Base-by-base conservation (phyloP, 2,797 vertebrate genomes). In the Podarcis siculus region DNA sequence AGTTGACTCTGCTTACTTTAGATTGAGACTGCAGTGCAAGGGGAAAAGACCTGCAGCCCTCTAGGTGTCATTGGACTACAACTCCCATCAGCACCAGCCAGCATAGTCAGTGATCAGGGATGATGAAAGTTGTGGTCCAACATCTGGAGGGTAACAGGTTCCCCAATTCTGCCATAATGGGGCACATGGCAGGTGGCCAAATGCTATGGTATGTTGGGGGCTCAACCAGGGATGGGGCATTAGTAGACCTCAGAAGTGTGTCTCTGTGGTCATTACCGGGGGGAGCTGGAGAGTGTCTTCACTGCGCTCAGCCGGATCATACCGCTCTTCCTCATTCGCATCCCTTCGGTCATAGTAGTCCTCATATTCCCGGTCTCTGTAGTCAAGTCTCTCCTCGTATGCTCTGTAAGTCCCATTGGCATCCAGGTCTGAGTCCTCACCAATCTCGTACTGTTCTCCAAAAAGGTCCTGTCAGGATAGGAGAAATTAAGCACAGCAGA, bases 361-460 rank as follows among this genome's bases (percentile, higher is more conserved):
- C 13, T 86, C 83, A 76, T 89, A 89, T 23, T 77, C 71, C 61
- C 79, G 82, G 55, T 32, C 30, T 19, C 72, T n/a, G 64, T 86
- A 82, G 67, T 89, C 79, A 66, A 77, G 83, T 42, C 71, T 82
- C 37, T 89, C 88, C 4, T 86, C 71, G 1, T 86, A 89, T n/a
- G 27, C 25, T 67, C 37, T 55, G 21, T 82, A 77, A 69, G 88
- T 89, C 58, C 3, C 71, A 69, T 86, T 89, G 61, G 30, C 8
- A 17, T 86, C 79, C 76, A 84, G 49, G 67, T 71, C 80, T 30
- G 37, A 55, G 55, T 85, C 58, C 58, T 89, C 83, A 17, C 21
- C 45, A 25, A 89, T 85, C n/a, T 85, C 83, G 32, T 89, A 89
- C 71, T 89, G 83, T 30, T 89, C 83, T 76, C 83, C 88, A 69